Base-by-base conservation (phyloP, 2,113 vertebrate genomes). In the Hystrix brachyura region DNA sequence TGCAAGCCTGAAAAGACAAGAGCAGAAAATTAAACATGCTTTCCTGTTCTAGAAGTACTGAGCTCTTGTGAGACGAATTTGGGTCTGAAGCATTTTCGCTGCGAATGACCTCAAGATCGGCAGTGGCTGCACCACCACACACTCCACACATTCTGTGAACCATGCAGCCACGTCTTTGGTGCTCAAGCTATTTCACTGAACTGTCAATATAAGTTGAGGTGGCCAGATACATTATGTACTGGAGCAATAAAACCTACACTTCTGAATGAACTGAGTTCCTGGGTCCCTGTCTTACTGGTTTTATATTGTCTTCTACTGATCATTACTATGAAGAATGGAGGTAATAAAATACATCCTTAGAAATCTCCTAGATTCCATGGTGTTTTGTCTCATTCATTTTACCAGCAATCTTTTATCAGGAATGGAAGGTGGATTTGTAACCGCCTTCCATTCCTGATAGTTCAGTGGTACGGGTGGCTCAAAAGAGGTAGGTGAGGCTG, bases 241-340 rank as follows among this genome's bases (percentile, higher is more conserved):
- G 23, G 48, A 25, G 17, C 43, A 67, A 87, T 82, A 57, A 78
- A 91, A 92, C 5, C 12, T 88, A 46, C 9, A 38, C 76, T 82
- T 94, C 34, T 53, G 27, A 92, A 72, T 46, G 2, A 5, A 79
- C 55, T 90, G 34, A 79, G 32, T 86, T 67, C 43, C 25, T 83
- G 38, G 10, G 6, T 11, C 21, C 10, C 12, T 87, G 14, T 1
- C 14, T 83, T 62, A 64, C 53, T 62, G 19, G 7, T 43, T 83
- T 91, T 51, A 43, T 62, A 72, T 53, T 59, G 43, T 59, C 43
- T 91, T 65, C 18, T 27, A 34, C n/a, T 94, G 43, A 90, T 87
- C 62, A 94, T 95, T 90, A 87, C n/a, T 72, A n/a, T 62, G 55
- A 95, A 90, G 92, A 90, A 87, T 38, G 12, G 32, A 88, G 51